These are phyloP conservation scores for Bagarius yarrelli DNA, from an alignment of 2,113 vertebrate species.

Conservation along the genomic window DNA sequence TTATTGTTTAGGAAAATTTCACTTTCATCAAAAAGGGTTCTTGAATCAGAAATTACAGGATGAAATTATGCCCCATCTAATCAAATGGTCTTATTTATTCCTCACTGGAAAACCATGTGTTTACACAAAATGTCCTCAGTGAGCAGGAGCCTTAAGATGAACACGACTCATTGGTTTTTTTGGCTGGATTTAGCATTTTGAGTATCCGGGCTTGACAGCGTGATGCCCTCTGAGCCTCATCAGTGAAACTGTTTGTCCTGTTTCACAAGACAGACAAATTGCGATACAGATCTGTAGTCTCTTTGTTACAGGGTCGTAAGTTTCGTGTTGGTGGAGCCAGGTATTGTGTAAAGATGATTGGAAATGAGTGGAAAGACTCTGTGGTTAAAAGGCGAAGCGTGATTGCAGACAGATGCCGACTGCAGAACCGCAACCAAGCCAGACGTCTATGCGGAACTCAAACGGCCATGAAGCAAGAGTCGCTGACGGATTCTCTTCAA, in stretches of 20 bases:
- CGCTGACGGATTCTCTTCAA: constrained; percentile 14
- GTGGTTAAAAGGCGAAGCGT: constrained; percentile 9
- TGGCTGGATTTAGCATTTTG: not conserved
- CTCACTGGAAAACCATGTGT: not conserved
- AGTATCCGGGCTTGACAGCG: not conserved
- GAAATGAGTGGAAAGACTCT: constrained; percentile 19
- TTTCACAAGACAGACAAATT: constrained; percentile 12
- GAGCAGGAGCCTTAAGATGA: not conserved
- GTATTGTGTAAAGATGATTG: constrained; percentile 27
- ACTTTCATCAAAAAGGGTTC: not conserved
- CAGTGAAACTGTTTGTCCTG: not conserved
- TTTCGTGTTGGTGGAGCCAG: not conserved
- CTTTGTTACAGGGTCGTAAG: constrained; percentile 2
- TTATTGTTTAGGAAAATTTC: not conserved
- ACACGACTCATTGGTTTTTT: not conserved
- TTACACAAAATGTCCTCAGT: not conserved
- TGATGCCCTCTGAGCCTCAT: not conserved
- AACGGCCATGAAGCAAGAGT: not conserved
- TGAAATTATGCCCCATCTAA: not conserved
- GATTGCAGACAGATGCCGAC: constrained; percentile 28
- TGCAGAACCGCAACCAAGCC: constrained; percentile 8
- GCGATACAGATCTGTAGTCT: not conserved
- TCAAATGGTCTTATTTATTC: not conserved
- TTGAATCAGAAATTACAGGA: not conserved
- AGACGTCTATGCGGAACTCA: constrained; percentile 20